Percentiles rank a stretch among this genome's conserved stretches.
phyloP scores from a whole-genome alignment of 2,113 vertebrate species.

The Albula glossodonta region DNA sequence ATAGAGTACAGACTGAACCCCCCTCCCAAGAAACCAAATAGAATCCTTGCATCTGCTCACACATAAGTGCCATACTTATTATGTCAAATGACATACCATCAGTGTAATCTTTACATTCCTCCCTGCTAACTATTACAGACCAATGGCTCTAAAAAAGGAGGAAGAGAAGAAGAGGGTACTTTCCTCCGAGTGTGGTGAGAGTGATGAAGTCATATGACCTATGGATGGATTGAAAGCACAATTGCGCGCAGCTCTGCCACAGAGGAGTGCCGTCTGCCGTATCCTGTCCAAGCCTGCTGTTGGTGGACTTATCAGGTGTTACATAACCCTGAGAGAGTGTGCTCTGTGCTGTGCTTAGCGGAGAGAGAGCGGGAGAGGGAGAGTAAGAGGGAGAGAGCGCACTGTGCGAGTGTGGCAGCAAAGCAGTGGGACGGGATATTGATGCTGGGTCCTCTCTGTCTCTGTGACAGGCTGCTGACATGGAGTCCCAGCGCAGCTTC shows the following conservation, averaged over 20 bases:
- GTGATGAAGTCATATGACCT: slow-evolving; percentile 12
- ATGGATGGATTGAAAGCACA: background rate
- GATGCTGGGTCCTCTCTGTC: slow-evolving; percentile 7
- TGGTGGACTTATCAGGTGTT: slow-evolving; percentile 48
- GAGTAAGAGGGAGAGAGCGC: background rate
- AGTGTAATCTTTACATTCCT: background rate
- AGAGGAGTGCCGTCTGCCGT: background rate
- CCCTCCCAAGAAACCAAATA: background rate
- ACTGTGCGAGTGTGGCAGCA: background rate
- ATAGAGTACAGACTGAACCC: background rate
- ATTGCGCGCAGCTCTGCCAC: slow-evolving; percentile 4
- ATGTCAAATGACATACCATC: background rate
- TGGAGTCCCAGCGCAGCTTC: slow-evolving; percentile 67
- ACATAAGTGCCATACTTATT: background rate
- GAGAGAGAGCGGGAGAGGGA: slow-evolving; percentile 7
- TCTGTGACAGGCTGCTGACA: slow-evolving; percentile 29
- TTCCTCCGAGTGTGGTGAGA: background rate
- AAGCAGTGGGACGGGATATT: background rate
- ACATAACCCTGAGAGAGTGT: slow-evolving; percentile 52
- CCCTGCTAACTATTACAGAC: background rate
- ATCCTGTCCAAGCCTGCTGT: background rate
- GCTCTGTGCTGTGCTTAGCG: slow-evolving; percentile 47
- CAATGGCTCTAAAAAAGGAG: background rate
- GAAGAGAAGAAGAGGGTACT: background rate
- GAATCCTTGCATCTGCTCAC: background rate